Conservation (phyloP, 2,888 invertebrate genomes). For the Thereva unica region DNA sequence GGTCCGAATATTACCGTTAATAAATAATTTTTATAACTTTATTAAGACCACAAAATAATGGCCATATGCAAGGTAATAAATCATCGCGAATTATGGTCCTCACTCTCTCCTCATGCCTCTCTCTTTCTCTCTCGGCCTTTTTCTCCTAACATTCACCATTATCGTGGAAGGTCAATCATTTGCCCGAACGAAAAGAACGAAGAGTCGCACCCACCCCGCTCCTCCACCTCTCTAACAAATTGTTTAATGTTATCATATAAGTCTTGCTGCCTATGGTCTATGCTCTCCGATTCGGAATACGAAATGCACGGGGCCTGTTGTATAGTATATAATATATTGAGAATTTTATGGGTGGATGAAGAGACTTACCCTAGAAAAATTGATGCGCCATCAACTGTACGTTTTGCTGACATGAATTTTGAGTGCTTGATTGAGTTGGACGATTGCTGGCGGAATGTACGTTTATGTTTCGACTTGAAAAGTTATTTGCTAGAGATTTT, state of each 20-base stretch:
- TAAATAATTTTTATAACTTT: conserved; percentile 31
- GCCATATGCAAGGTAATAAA: conserved; percentile 6
- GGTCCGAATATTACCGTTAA: conserved; percentile 29
- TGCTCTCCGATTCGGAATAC: neutral
- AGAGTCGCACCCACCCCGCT: neutral
- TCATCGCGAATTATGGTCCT: conserved; percentile 6
- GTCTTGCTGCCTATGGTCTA: neutral
- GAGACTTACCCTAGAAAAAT: conserved; percentile 15
- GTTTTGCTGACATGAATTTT: conserved; percentile 17
- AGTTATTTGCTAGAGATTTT: no score
- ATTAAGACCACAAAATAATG: conserved; percentile 12
- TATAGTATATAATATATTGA: no score
- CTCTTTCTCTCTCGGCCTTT: neutral
- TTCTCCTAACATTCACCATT: neutral
- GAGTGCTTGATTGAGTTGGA: conserved; percentile 25
- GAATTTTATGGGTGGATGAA: neutral
- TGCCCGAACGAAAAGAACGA: neutral
- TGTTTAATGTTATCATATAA: conserved; percentile 15
- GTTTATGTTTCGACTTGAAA: no score
- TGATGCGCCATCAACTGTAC: conserved; percentile 17
- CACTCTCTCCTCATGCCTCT: no score
- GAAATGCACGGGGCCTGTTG: conserved; percentile 13
- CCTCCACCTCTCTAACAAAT: conserved; percentile 8
- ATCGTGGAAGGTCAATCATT: conserved; percentile 14
- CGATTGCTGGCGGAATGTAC: neutral